Evolutionary conservation across 2,797 vertebrate genomes (phyloP).

Genomic region (Gallinago solitaria): DNA sequence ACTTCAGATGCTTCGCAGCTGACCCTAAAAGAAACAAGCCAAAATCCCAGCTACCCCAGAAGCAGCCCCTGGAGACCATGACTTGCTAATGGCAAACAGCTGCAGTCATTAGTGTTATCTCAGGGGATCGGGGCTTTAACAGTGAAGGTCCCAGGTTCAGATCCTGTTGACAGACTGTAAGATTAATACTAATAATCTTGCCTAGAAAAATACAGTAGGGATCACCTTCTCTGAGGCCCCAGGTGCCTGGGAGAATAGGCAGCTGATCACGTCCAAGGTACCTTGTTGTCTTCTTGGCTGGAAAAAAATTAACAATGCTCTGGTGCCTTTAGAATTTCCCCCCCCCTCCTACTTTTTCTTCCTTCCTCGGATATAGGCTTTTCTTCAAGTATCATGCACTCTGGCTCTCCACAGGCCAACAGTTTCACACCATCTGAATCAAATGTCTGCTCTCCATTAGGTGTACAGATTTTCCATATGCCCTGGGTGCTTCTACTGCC

Average conservation of each 20-base stretch:
- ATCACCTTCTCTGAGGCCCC: not conserved
- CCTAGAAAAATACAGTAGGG: not conserved
- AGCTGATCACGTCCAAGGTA: not conserved
- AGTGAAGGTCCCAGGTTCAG: not conserved
- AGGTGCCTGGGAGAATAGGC: not conserved
- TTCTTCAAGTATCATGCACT: not conserved
- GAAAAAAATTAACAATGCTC: not conserved
- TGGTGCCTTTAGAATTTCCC: not conserved
- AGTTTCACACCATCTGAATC: not conserved
- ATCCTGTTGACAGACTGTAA: conserved; percentile 17
- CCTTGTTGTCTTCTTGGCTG: not conserved
- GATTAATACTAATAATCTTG: conserved; percentile 35
- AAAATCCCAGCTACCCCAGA: conserved; percentile 19
- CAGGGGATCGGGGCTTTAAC: not conserved
- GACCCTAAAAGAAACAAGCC: not conserved
- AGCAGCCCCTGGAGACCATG: not conserved
- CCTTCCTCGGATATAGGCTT: not conserved
- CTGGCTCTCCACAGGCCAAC: not conserved
- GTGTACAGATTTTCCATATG: not conserved
- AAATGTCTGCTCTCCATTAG: not conserved
- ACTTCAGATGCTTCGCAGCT: not conserved
- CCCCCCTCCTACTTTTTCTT: not conserved
- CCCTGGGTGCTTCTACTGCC: not conserved
- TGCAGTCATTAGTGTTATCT: conserved; percentile 1
- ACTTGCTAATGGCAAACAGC: conserved; percentile 50